Evolutionary conservation across 2,888 invertebrate species (phyloP), one percentile per base, ranked within the genome.

Genomic region (Trichogramma dendrolimi): DNA sequence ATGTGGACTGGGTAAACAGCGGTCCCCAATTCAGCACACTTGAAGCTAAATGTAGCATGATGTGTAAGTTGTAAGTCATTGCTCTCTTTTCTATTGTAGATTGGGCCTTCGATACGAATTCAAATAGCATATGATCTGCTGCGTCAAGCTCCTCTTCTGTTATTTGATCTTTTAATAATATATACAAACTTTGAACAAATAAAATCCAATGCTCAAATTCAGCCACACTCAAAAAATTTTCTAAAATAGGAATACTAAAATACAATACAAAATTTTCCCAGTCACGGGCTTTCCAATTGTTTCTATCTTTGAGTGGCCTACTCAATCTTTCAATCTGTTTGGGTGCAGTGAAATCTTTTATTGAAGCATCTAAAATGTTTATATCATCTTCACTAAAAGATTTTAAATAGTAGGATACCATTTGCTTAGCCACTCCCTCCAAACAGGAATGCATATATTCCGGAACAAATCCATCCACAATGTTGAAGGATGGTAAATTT

Each of bases 361-460:
- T 46, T 46, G 8, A 10, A 10, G n/a, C 8, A 10, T 10, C 8
- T 46, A 46, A 46, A 10, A 10, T 2, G 2, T 46, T 46, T 10
- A 46, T 46, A 10, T 8, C n/a, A 46, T 46, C 46, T 46, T 46
- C n/a, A 10, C 10, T 46, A 8, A 46, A 10, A 10, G n/a, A 10
- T 46, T 46, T 46, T 46, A 46, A 10, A 46, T 10, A 46, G 46
- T 46, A 46, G 8, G 46, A 2, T n/a, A n/a, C n/a, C 10, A 46
- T 46, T 46, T 55, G 55, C 4, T 8, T 4, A 4, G 6, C 47
- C n/a, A 47, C 47, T 4, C 55, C 47, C 5, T 47, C 55, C 2
- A 55, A 38, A 6, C 14, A 43, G 8, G n/a, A 6, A 38, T 55
- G 55, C 4, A 55, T n/a, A 38, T 55, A 55, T 2, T 55, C 55